phyloP scores from a whole-genome alignment of 2,113 vertebrate species.

The Elephas maximus region DNA sequence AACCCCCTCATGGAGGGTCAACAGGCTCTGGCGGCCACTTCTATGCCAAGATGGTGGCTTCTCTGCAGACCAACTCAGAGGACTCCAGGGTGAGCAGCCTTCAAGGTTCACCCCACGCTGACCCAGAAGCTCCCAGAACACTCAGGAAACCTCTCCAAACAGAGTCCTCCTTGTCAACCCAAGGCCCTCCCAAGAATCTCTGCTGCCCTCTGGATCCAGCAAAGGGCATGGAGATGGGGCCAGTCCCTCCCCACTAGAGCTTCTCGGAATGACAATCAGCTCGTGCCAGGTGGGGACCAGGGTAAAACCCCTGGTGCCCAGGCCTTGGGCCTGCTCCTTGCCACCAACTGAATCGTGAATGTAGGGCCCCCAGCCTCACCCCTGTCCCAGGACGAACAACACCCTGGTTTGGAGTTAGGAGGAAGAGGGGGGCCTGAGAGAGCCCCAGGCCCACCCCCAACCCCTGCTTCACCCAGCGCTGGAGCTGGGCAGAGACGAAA shows the following conservation, averaged over 20 bases:
- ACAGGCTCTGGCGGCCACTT: conserved; percentile 49
- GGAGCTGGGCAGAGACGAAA: conserved; percentile 41
- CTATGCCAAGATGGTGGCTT: not conserved
- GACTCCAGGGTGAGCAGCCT: conserved; percentile 43
- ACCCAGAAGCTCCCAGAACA: conserved; percentile 79
- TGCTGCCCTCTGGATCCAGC: conserved; percentile 59
- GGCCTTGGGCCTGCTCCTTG: conserved; percentile 58
- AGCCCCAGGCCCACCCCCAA: conserved; percentile 30
- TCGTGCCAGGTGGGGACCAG: conserved; percentile 69
- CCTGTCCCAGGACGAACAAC: conserved; percentile 61
- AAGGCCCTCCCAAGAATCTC: conserved; percentile 54
- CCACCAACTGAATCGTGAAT: conserved; percentile 67
- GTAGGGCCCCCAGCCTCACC: conserved; percentile 72
- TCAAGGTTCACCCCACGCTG: not conserved
- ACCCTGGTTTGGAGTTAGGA: conserved; percentile 69
- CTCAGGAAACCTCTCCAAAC: conserved; percentile 82
- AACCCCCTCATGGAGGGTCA: conserved; percentile 14
- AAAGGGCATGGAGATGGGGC: conserved; percentile 46
- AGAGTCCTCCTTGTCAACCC: conserved; percentile 62
- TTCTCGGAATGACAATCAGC: conserved; percentile 84
- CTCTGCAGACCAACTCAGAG: conserved; percentile 55
- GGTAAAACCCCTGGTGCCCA: conserved; percentile 24
- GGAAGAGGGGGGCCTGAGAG: not conserved
- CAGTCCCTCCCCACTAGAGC: conserved; percentile 66
- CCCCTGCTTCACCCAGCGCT: not conserved